phyloP scores from a whole-genome alignment of 2,888 invertebrate species.

The Salticus scenicus region DNA sequence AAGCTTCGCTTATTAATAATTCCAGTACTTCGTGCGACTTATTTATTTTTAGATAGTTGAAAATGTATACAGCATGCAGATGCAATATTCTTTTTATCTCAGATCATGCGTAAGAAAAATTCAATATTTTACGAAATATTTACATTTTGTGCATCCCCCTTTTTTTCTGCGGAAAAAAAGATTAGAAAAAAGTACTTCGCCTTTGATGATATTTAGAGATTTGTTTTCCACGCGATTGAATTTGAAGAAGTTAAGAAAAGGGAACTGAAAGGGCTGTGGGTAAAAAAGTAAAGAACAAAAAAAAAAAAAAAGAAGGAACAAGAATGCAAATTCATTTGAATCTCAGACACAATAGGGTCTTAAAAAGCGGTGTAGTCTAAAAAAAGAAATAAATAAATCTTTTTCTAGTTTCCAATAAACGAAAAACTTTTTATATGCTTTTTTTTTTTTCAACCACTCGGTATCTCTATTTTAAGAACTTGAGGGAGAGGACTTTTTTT shows the following conservation, averaged over 20 bases:
- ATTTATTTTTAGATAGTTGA: constrained; percentile 15
- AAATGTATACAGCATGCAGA: background rate
- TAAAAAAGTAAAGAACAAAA: too few relatives aligned
- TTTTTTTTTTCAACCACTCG: background rate
- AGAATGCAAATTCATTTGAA: constrained; percentile 57
- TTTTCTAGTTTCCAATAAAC: constrained; percentile 5
- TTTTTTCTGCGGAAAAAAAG: constrained; percentile 11
- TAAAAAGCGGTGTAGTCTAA: constrained; percentile 28
- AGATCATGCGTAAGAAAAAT: constrained; percentile 18
- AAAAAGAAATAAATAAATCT: constrained; percentile 28
- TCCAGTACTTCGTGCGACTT: background rate
- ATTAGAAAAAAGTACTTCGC: constrained; percentile 2
- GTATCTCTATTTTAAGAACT: constrained; percentile 44
- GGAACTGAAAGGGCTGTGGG: background rate
- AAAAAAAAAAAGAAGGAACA: constrained; percentile 25
- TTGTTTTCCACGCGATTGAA: constrained; percentile 64
- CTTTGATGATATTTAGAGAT: constrained; percentile 69
- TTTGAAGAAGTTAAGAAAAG: constrained; percentile 48
- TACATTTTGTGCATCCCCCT: constrained; percentile 45
- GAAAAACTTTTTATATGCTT: constrained; percentile 22
- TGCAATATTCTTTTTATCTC: background rate
- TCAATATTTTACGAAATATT: constrained; percentile 59
- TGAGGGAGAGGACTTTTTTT: constrained; percentile 21
- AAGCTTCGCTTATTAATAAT: constrained; percentile 35
- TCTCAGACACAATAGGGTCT: constrained; percentile 49